A percentile compares a stretch with the other conserved stretches of the same genome.
phyloP scores from a whole-genome alignment of 2,113 vertebrate genomes.

The Hoplias malabaricus region DNA sequence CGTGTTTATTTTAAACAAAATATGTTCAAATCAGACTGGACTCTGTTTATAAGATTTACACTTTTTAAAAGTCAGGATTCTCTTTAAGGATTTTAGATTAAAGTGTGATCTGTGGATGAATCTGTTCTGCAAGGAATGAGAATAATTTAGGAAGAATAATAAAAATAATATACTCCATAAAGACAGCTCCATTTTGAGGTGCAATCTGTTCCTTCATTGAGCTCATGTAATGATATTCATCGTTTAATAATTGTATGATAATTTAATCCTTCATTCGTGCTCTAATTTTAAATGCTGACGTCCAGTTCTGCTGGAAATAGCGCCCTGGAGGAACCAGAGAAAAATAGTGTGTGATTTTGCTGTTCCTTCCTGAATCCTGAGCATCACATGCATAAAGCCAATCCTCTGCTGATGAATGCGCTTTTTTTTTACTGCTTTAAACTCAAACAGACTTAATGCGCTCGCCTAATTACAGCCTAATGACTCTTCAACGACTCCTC shows the following conservation, averaged over 20 bases:
- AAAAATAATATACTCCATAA: background rate
- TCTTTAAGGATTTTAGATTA: no score
- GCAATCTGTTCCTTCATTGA: conserved; percentile 17
- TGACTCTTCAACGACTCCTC: conserved; percentile 5
- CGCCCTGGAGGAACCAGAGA: background rate
- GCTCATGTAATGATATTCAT: conserved; percentile 4
- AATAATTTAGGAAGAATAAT: background rate
- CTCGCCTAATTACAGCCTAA: conserved; percentile 26
- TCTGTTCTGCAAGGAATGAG: no score
- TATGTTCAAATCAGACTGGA: no score
- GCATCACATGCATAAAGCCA: background rate
- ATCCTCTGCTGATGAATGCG: background rate
- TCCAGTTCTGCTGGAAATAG: background rate
- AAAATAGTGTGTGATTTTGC: background rate
- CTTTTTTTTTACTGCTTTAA: background rate
- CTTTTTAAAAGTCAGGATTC: no score
- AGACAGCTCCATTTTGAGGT: no score
- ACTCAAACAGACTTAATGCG: conserved; percentile 10
- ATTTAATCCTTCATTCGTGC: conserved; percentile 15
- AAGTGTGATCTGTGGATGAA: no score
- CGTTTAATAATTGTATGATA: conserved; percentile 26
- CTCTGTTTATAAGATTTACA: no score
- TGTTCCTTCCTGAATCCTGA: background rate
- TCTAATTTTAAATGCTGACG: background rate
- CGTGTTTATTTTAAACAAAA: no score